These are phyloP conservation scores for Eclectus roratus DNA, from an alignment of 2,113 vertebrate genomes.

Conservation along the genomic window DNA sequence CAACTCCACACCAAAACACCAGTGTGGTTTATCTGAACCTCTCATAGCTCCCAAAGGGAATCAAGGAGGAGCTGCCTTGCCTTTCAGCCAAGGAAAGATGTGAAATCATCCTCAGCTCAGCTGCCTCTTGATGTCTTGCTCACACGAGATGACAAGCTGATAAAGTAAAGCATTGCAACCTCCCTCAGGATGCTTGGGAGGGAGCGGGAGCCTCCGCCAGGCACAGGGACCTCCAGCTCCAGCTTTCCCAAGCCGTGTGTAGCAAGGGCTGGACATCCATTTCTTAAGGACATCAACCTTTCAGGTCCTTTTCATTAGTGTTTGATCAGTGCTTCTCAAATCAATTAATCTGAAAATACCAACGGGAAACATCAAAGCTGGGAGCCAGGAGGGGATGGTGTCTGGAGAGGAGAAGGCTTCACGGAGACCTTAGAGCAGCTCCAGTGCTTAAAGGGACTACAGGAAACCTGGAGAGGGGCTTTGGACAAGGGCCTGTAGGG, in stretches of 20 bases:
- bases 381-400: fast-evolving
- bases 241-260: neutral
- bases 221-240: neutral
- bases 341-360: neutral
- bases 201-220: fast-evolving
- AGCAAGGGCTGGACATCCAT: neutral
- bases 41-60: fast-evolving
- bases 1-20: fast-evolving
- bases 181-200: neutral
- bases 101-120: neutral
- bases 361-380: neutral
- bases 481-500: too few species aligned
- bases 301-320: neutral
- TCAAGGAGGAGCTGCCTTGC: neutral
- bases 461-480: neutral
- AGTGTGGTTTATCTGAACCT: fast-evolving
- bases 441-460: neutral
- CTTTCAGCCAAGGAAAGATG: neutral
- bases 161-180: neutral
- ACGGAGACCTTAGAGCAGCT: neutral
- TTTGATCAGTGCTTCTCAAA: neutral
- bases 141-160: neutral
- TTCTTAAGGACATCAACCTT: neutral
- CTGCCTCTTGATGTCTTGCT: neutral
- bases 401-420: neutral